Evolutionary conservation across 2,113 vertebrate genomes (phyloP).

Genomic region (Zosterops lateralis): DNA sequence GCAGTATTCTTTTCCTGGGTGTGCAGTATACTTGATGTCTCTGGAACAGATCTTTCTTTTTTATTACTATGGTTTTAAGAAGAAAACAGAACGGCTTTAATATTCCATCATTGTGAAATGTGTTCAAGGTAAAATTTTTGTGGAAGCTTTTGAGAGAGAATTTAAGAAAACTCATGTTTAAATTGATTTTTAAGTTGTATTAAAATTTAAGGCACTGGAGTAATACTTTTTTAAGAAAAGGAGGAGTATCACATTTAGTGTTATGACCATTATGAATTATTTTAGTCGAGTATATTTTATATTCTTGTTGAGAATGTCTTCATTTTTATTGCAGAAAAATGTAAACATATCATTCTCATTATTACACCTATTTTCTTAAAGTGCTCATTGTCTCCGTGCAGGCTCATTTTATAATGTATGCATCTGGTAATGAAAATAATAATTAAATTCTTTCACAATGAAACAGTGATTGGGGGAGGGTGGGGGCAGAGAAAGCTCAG

Average conservation of each 20-base stretch:
- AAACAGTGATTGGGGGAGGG: neutral
- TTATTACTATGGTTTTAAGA: neutral
- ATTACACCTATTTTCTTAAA: slow-evolving; percentile 7
- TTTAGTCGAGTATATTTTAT: neutral
- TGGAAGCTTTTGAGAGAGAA: neutral
- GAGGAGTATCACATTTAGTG: neutral
- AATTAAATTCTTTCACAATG: slow-evolving; percentile 49
- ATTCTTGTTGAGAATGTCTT: neutral
- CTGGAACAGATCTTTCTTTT: neutral
- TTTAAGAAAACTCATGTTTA: neutral
- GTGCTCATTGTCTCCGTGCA: neutral
- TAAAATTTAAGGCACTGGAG: neutral
- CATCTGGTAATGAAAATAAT: slow-evolving; percentile 54
- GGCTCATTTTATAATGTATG: slow-evolving; percentile 29
- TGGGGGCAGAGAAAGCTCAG: neutral
- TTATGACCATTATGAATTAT: neutral
- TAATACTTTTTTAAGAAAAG: neutral
- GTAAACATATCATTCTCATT: slow-evolving; percentile 4
- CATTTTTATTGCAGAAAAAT: neutral
- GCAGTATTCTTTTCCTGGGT: neutral
- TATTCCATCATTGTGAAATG: neutral
- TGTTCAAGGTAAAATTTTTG: neutral
- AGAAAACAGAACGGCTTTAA: neutral
- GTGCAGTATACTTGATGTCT: neutral
- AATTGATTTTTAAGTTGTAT: neutral